Evolutionary conservation across 2,113 vertebrate genomes (phyloP), one percentile per base, ranked within the genome.

Genomic region (Tautogolabrus adspersus): DNA sequence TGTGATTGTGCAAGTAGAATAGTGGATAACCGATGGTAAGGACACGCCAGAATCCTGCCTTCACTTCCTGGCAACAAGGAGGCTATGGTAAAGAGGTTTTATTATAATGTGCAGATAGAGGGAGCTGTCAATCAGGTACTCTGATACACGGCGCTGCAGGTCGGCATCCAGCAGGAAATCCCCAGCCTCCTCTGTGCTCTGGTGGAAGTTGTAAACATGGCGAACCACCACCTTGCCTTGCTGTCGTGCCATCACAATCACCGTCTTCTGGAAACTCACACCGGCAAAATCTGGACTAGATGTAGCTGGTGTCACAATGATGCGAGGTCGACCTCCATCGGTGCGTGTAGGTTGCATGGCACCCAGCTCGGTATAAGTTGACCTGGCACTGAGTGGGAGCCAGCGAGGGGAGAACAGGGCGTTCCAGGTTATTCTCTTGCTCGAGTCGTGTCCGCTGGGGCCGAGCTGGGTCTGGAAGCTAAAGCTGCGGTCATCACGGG

Each of bases 391-490:
- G 69, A 98, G 92, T 0, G 97, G 97, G 71, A 98, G 93, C 97
- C 97, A 98, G 44, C 97, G 97, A 0, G 97, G 97, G 0, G 97
- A 99, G 94, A 99, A 99, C 15, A 99, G 94, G 51, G 95, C 96
- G 0, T 98, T 99, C 97, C 97, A 99, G 0, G 97, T 98, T 67
- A 98, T 95, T 70, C 95, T 89, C 80, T 97, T 97, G 26, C 91
- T 93, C 0, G 94, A 82, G 10, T 99, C 97, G 15, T 97, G 95
- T 68, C 96, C 96, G 55, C 97, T 98, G 7, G 97, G 97, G 0
- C 97, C 96, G 47, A 98, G 93, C 87, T 98, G 97, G 1, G 96
- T 98, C 93, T 98, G 97, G 93, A 99, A 99, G 77, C 96, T 98
- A 85, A 95, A 97, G 88, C 98, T 99, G 81, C 98, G 97, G 88